phyloP scores from a whole-genome alignment of 1,140 invertebrate species.

The Berghia stephanieae region DNA sequence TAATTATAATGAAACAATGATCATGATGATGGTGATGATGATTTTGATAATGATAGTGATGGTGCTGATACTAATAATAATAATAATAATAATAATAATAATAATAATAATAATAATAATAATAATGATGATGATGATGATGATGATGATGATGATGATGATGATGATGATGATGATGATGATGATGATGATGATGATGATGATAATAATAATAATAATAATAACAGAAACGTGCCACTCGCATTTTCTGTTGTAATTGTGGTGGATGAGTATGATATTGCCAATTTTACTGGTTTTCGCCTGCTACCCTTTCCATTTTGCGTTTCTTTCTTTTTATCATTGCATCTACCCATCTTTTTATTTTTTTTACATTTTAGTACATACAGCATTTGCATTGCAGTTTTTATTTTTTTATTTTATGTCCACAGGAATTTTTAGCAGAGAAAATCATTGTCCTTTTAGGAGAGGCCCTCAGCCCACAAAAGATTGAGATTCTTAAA shows the following conservation, averaged over 20 bases:
- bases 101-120: background rate
- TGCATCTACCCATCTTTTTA: too few relatives aligned
- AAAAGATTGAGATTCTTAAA: slow-evolving; percentile 14
- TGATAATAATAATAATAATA: background rate
- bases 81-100: background rate
- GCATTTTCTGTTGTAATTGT: too few relatives aligned
- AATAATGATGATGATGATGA: slow-evolving; percentile 3
- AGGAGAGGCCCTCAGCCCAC: slow-evolving; percentile 25
- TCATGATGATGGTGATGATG: too few relatives aligned
- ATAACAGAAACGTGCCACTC: too few relatives aligned
- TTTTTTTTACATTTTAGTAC: too few relatives aligned
- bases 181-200: slow-evolving; percentile 2
- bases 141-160: slow-evolving; percentile 2
- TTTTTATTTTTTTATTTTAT: background rate
- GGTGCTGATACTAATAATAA: too few relatives aligned
- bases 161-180: slow-evolving; percentile 3
- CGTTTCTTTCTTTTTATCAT: too few relatives aligned
- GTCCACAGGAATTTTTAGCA: slow-evolving; percentile 24
- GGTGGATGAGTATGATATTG: too few relatives aligned
- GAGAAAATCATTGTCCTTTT: slow-evolving; percentile 5
- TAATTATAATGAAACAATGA: background rate
- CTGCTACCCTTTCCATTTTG: too few relatives aligned
- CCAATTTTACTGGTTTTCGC: too few relatives aligned
- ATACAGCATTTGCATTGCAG: background rate
- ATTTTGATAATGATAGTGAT: too few relatives aligned